phyloP scores from a whole-genome alignment of 2,888 invertebrate genomes.

The Mythimna pallens region DNA sequence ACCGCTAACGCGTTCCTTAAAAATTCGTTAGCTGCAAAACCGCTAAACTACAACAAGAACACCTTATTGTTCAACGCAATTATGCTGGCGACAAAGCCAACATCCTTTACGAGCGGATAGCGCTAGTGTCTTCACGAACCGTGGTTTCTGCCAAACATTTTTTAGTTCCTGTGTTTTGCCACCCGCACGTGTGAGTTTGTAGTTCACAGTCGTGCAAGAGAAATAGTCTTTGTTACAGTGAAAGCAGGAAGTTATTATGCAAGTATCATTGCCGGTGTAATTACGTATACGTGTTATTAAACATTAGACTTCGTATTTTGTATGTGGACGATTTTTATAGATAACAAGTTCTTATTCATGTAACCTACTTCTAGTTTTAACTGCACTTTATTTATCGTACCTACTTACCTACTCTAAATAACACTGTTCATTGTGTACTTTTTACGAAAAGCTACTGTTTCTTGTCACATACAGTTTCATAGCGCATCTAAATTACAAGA shows the following conservation, averaged over 20 bases:
- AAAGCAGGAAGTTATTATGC: slow-evolving; percentile 87
- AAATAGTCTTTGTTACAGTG: slow-evolving; percentile 78
- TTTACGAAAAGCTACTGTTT: neutral
- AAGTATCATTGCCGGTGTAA: slow-evolving; percentile 76
- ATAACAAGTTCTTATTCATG: slow-evolving; percentile 8
- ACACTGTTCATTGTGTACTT: neutral
- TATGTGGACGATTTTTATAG: slow-evolving; percentile 38
- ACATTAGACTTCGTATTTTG: slow-evolving; percentile 51
- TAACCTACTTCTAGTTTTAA: neutral
- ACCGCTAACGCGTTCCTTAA: slow-evolving; percentile 12
- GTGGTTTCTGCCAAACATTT: slow-evolving; percentile 12
- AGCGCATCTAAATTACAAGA: neutral
- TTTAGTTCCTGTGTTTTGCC: slow-evolving; percentile 62
- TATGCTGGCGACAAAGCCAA: slow-evolving; percentile 41
- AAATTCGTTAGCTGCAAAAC: slow-evolving; percentile 28
- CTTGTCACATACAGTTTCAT: neutral
- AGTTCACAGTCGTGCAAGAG: slow-evolving; percentile 62
- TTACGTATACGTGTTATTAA: slow-evolving; percentile 67
- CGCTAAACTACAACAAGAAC: slow-evolving; percentile 42
- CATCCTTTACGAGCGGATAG: slow-evolving; percentile 25
- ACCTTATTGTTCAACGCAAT: slow-evolving; percentile 60
- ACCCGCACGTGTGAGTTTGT: slow-evolving; percentile 63
- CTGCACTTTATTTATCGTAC: neutral
- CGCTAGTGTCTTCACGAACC: slow-evolving; percentile 57
- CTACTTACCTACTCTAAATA: neutral